A percentile compares a stretch with the other conserved stretches of the same genome.
These are phyloP conservation scores for Tachuris rubrigastra DNA, from an alignment of 2,113 vertebrate species.

Conservation along the genomic window DNA sequence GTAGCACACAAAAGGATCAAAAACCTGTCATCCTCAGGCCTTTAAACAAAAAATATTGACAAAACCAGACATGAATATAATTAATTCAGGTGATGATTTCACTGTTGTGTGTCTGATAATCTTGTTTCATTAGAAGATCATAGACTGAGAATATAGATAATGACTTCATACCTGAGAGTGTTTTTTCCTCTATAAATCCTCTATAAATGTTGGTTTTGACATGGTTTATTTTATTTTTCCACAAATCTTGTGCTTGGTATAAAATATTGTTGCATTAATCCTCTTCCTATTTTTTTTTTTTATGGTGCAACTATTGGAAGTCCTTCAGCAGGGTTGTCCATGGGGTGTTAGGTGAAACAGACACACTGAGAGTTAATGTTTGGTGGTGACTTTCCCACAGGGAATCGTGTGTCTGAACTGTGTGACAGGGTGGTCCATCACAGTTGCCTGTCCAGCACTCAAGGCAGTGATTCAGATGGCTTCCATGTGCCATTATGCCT, in stretches of 20 bases:
- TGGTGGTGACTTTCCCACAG: background rate
- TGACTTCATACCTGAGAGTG: background rate
- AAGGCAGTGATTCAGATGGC: background rate
- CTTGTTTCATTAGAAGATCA: background rate
- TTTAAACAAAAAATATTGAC: background rate
- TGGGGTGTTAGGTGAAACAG: background rate
- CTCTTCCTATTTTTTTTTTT: background rate
- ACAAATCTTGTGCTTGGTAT: background rate
- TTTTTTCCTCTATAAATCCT: background rate
- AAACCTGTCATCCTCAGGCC: background rate
- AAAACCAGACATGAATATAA: background rate
- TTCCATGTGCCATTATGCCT: background rate
- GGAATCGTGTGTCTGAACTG: accelerated
- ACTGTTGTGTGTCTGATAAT: background rate
- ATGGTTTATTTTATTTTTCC: background rate
- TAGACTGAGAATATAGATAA: background rate
- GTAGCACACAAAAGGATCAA: background rate
- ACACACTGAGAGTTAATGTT: background rate
- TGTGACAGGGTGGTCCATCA: background rate
- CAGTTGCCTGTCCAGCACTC: background rate
- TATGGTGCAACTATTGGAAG: background rate
- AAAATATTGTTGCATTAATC: background rate
- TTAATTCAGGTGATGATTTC: background rate
- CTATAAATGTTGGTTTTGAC: background rate
- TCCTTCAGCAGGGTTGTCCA: background rate